Conservation (phyloP, 2,888 invertebrate species). For the Myathropa florea region DNA sequence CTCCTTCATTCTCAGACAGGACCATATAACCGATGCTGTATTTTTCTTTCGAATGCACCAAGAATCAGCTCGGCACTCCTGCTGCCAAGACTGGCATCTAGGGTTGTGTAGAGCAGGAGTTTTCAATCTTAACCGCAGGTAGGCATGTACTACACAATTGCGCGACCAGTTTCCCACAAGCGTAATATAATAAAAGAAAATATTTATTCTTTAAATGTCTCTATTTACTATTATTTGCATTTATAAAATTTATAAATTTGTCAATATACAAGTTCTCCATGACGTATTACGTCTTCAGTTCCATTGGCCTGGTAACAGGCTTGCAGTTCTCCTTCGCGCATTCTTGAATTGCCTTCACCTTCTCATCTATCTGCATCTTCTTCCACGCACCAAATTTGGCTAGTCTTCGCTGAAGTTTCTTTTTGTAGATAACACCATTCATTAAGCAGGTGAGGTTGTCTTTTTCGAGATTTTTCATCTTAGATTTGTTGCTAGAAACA, state of each 20-base stretch:
- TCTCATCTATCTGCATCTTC: not conserved
- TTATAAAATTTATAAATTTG: not conserved
- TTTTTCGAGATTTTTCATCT: not conserved
- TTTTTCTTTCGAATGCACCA: too few relatives aligned
- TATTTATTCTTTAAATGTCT: not conserved
- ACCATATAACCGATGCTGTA: too few relatives aligned
- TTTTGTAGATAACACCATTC: not conserved
- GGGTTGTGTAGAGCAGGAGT: too few relatives aligned
- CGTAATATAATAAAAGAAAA: too few relatives aligned
- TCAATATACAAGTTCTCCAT: not conserved
- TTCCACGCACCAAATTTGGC: not conserved
- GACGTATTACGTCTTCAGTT: not conserved
- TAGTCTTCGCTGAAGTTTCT: not conserved
- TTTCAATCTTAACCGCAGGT: too few relatives aligned
- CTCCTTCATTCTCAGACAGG: too few relatives aligned
- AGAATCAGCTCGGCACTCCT: too few relatives aligned
- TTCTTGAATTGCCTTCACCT: not conserved
- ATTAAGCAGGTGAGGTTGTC: not conserved
- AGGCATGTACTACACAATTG: too few relatives aligned
- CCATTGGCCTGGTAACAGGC: not conserved
- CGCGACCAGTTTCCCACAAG: too few relatives aligned
- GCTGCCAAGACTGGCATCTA: too few relatives aligned
- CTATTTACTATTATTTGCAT: not conserved
- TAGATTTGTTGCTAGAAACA: not conserved
- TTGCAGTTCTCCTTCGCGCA: not conserved